These are phyloP conservation scores for Pocota personata DNA, from an alignment of 2,888 invertebrate genomes.

Conservation along the genomic window DNA sequence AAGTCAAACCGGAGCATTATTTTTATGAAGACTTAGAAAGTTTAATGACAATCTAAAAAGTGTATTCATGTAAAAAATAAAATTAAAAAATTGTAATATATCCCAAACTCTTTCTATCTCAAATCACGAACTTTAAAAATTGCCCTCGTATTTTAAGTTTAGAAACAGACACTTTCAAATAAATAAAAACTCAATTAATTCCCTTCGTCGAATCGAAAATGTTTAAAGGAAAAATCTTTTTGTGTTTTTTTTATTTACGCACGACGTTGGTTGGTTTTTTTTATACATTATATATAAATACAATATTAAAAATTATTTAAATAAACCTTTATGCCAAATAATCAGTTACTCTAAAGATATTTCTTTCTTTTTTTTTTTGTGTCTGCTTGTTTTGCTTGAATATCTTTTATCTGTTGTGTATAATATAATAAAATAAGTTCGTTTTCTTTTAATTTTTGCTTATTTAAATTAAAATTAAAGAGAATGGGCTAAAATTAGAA, in stretches of 20 bases:
- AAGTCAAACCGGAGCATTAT: too few relatives aligned
- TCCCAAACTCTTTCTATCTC: too few relatives aligned
- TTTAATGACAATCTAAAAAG: too few relatives aligned
- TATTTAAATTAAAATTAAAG: constrained; percentile 63
- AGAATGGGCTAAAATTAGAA: constrained; percentile 71
- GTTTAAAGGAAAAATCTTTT: constrained; percentile 42
- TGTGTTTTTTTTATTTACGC: constrained; percentile 51
- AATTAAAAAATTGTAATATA: too few relatives aligned
- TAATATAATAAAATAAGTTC: constrained; percentile 14
- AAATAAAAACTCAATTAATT: constrained; percentile 38
- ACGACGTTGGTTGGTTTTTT: constrained; percentile 55
- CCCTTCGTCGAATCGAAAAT: constrained; percentile 60
- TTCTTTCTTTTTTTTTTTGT: constrained; percentile 6
- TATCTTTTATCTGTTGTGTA: constrained; percentile 15
- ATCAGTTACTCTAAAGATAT: constrained; percentile 61
- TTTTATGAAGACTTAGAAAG: too few relatives aligned
- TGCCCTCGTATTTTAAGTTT: too few relatives aligned
- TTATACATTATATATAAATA: constrained; percentile 68
- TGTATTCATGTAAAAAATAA: too few relatives aligned
- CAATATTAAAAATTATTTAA: constrained; percentile 72
- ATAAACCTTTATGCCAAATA: constrained; percentile 68
- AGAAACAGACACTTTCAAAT: background rate
- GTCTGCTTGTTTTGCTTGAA: constrained; percentile 16
- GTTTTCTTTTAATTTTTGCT: constrained; percentile 32
- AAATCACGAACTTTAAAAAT: too few relatives aligned